Base-by-base conservation (phyloP, 2,888 invertebrate genomes). In the Latrodectus hesperus region DNA sequence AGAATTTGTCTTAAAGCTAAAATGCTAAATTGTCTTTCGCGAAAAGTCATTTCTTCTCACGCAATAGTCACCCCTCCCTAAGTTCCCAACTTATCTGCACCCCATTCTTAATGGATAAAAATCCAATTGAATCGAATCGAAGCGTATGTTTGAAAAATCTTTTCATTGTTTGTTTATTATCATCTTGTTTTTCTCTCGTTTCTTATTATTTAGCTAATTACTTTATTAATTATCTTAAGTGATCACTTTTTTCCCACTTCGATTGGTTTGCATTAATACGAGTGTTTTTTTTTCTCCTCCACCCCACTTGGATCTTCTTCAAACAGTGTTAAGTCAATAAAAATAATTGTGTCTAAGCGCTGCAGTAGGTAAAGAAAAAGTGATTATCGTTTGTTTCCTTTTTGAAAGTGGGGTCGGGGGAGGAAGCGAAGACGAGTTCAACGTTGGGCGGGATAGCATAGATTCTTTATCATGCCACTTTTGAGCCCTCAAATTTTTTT, bases 171-270 rank as follows among this genome's bases (percentile, higher is more conserved):
- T 67, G 17, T 16, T n/a, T 77, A 38, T 51, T 65, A 16, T 67
- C 51, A 16, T 76, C 51, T 60, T n/a, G 49, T 64, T 22, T 60
- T 80, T 80, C 17, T 22, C 17, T 52, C 11, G 22, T 55, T 76
- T 17, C 72, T 80, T 65, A 81, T 81, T 81, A 52, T 67, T 51
- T 52, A 49, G 53, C 73, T 81, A 81, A 74, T 81, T 81, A 74
- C 80, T 17, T 72, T 80, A 80, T 64, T 80, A 71, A 80, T 80
- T 80, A 72, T n/a, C 64, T 60, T 51, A 16, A 64, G 38, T 49
- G 60, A 8, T 9, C 16, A 55, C 60, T 72, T 80, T 80, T 80
- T 38, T 26, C 16, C 51, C 71, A 38, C 38, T 38, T 38, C 38
- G 38, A 38, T 60, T 60, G 60, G 60, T 16, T 12, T 60, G 38